A percentile compares a stretch with the other conserved stretches of the same genome.
These are phyloP conservation scores for Rutilus rutilus DNA, from an alignment of 2,113 vertebrate genomes.

Conservation along the genomic window DNA sequence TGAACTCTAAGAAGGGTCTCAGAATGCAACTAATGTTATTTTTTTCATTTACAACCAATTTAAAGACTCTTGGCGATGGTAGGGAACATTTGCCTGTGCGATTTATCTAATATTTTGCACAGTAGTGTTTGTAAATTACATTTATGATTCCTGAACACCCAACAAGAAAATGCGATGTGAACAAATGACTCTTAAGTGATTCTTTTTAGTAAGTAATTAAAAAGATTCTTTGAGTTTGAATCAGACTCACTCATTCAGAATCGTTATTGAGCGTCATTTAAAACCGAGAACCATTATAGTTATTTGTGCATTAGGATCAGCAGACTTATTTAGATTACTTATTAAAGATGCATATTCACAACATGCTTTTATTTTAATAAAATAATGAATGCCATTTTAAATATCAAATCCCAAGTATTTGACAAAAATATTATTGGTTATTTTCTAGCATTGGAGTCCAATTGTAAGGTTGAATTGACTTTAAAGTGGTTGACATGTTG, in stretches of 20 bases:
- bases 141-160: neutral
- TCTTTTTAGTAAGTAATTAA: neutral
- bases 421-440: neutral
- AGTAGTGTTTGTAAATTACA: neutral
- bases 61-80: neutral
- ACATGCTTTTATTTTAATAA: neutral
- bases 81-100: neutral
- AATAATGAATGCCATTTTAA: neutral
- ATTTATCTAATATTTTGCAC: neutral
- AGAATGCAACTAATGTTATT: neutral
- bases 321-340: neutral
- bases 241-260: neutral
- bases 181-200: neutral
- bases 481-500: neutral
- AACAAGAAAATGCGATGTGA: neutral
- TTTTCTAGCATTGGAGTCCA: neutral
- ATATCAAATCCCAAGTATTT: neutral
- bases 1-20: neutral
- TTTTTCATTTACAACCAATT: neutral
- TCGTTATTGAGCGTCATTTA: neutral
- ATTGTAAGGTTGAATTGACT: neutral
- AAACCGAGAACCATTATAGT: neutral
- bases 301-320: neutral
- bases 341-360: neutral
- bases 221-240: neutral